phyloP scores from a whole-genome alignment of 2,113 vertebrate species.

The Condylura cristata region DNA sequence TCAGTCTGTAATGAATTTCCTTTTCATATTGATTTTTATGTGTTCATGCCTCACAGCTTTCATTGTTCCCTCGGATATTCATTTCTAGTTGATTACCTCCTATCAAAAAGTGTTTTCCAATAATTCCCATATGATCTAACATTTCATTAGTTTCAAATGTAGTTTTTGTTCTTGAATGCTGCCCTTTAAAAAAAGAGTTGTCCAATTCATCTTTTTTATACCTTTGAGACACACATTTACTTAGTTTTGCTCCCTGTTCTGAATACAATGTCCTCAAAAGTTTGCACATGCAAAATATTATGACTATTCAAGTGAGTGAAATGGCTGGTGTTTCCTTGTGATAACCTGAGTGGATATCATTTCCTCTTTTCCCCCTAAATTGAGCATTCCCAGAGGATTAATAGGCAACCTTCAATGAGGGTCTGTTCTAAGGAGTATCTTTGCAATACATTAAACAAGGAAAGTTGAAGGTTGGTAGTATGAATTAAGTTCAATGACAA shows the following conservation, averaged over 20 bases:
- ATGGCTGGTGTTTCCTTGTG: background rate
- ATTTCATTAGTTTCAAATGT: conserved; percentile 7
- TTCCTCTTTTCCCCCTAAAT: background rate
- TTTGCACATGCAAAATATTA: background rate
- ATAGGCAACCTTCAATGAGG: background rate
- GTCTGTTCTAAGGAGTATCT: background rate
- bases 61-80: background rate
- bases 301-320: background rate
- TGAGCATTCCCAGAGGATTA: background rate
- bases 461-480: background rate
- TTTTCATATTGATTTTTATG: conserved; percentile 38
- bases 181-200: background rate
- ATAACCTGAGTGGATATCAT: background rate
- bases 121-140: conserved; percentile 21
- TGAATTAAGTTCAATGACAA: background rate
- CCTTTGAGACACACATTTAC: background rate
- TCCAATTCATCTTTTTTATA: background rate
- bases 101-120: background rate
- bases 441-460: background rate
- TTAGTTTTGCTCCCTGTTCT: background rate
- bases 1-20: background rate
- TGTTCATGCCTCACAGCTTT: background rate
- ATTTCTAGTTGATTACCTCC: conserved; percentile 27
- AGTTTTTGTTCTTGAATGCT: conserved; percentile 40
- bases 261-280: background rate